A percentile compares a stretch with the other conserved stretches of the same genome.
These are phyloP conservation scores for Rhynchomys soricoides DNA, from an alignment of 2,113 vertebrate species.

Conservation along the genomic window DNA sequence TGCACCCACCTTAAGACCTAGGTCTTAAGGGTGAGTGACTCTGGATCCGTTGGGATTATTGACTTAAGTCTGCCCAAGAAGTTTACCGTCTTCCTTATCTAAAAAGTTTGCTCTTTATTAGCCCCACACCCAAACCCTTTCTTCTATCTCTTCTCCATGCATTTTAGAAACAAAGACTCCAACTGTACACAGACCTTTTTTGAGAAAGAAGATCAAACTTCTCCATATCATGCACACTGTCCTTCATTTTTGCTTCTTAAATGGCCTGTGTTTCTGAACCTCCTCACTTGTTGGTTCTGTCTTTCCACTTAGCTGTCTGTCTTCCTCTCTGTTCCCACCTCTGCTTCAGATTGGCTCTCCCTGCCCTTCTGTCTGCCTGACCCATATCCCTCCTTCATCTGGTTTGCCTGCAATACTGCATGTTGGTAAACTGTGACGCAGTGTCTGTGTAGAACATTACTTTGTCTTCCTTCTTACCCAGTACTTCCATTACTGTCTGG, in stretches of 20 bases:
- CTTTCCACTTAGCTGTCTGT: constrained; percentile 60
- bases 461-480: neutral
- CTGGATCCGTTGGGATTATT: constrained; percentile 37
- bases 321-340: constrained; percentile 54
- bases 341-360: constrained; percentile 60
- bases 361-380: constrained; percentile 70
- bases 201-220: constrained; percentile 36
- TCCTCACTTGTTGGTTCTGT: constrained; percentile 22
- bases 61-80: neutral
- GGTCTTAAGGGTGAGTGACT: neutral
- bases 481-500: neutral
- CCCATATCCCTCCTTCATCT: constrained; percentile 60
- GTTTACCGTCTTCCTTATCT: constrained; percentile 22
- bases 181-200: neutral
- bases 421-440: constrained; percentile 27
- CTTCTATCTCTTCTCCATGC: neutral
- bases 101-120: constrained; percentile 31
- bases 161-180: constrained; percentile 25
- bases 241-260: constrained; percentile 48
- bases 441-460: neutral
- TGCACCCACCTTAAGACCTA: neutral
- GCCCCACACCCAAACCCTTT: neutral
- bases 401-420: constrained; percentile 50
- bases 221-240: neutral
- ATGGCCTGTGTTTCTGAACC: neutral